phyloP scores from a whole-genome alignment of 2,888 invertebrate genomes.

The Amphipyra tragopoginis region DNA sequence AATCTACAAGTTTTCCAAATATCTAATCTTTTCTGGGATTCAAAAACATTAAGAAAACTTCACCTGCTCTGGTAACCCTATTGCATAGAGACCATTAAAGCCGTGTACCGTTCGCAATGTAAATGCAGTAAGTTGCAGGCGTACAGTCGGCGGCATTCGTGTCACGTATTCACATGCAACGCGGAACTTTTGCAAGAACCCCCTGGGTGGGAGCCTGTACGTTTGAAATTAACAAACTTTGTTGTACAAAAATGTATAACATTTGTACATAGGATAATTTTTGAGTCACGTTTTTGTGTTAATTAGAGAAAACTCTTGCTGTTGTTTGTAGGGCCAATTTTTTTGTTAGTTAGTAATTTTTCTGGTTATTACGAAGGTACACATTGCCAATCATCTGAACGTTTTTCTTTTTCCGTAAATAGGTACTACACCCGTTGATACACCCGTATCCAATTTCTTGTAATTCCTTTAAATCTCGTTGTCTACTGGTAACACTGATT shows the following conservation, averaged over 20 bases:
- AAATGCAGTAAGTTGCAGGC: slow-evolving; percentile 53
- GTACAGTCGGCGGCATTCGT: slow-evolving; percentile 39
- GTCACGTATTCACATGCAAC: slow-evolving; percentile 53
- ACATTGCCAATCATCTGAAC: too few relatives aligned
- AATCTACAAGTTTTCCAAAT: too few relatives aligned
- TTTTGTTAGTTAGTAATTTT: slow-evolving; percentile 5
- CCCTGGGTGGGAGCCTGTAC: slow-evolving; percentile 33
- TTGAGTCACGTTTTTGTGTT: slow-evolving; percentile 42
- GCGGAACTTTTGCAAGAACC: slow-evolving; percentile 47
- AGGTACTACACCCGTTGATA: too few relatives aligned
- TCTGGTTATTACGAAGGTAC: neutral
- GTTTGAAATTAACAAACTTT: slow-evolving; percentile 55
- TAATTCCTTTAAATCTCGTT: too few relatives aligned
- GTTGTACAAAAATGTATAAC: slow-evolving; percentile 49
- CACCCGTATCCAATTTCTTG: too few relatives aligned
- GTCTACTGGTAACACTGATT: too few relatives aligned
- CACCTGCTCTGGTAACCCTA: slow-evolving; percentile 5
- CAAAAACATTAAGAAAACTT: slow-evolving; percentile 8
- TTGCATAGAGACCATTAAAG: slow-evolving; percentile 31
- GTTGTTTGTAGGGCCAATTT: slow-evolving; percentile 9
- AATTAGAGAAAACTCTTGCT: slow-evolving; percentile 41
- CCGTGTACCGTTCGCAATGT: slow-evolving; percentile 31
- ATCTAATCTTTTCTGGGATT: neutral
- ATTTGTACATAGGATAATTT: slow-evolving; percentile 14
- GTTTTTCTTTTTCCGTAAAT: too few relatives aligned